phyloP scores from a whole-genome alignment of 2,888 invertebrate species.

The Melanostoma mellinum region DNA sequence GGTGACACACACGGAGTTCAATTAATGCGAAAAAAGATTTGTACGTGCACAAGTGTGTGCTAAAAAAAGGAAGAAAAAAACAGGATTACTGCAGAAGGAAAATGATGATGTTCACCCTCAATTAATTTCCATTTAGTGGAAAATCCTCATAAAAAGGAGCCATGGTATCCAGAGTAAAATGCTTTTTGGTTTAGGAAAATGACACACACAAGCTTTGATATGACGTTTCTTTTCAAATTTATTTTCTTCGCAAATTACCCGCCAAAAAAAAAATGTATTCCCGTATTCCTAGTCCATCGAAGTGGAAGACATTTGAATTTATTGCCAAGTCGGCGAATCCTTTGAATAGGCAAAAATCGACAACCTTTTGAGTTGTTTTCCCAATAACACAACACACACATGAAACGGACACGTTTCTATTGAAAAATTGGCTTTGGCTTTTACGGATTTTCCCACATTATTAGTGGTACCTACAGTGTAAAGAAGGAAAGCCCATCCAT shows the following conservation, averaged over 20 bases:
- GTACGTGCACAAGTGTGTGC: conserved; percentile 33
- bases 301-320: conserved; percentile 66
- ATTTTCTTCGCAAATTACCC: background rate
- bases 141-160: conserved; percentile 29
- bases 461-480: conserved; percentile 1
- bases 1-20: conserved; percentile 31
- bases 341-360: conserved; percentile 69
- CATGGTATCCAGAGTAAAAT: conserved; percentile 4
- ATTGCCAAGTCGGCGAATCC: conserved; percentile 71
- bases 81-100: conserved; percentile 64
- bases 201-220: conserved; percentile 27
- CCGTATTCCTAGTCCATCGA: conserved; percentile 29
- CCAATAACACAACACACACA: conserved; percentile 55
- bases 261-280: conserved; percentile 18
- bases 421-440: conserved; percentile 69
- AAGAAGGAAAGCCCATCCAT: conserved; percentile 43
- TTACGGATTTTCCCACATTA: conserved; percentile 71
- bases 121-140: conserved; percentile 64
- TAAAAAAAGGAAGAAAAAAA: conserved; percentile 7
- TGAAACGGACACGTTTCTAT: conserved; percentile 47
- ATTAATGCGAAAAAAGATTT: conserved; percentile 48
- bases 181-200: conserved; percentile 35
- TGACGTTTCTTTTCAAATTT: conserved; percentile 3
- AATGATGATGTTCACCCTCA: conserved; percentile 67
- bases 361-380: conserved; percentile 72